A percentile compares a stretch with the other conserved stretches of the same genome.
phyloP scores from a whole-genome alignment of 2,113 vertebrate species.

The Sinocyclocheilus rhinocerous region DNA sequence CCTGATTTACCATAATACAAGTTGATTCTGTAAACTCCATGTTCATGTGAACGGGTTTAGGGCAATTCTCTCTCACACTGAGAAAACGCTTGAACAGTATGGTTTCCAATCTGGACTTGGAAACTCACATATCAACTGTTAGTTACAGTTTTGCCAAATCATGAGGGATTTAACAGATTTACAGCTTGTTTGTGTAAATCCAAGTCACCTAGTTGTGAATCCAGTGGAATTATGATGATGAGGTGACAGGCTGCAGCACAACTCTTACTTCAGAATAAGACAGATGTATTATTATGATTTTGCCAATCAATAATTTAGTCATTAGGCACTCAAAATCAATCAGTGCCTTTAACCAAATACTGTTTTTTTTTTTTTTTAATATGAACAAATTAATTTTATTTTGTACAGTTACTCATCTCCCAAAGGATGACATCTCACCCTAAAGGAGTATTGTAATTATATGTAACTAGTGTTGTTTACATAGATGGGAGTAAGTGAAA shows the following conservation, averaged over 20 bases:
- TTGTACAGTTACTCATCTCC: background rate
- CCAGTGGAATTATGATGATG: background rate
- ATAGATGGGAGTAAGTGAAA: background rate
- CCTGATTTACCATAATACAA: slow-evolving; percentile 52
- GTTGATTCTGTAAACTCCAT: background rate
- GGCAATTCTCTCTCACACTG: background rate
- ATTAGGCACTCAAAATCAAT: background rate
- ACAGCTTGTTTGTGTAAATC: background rate
- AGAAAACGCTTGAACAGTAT: background rate
- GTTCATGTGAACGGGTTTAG: background rate
- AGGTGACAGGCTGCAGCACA: too few relatives aligned
- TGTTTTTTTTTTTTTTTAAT: background rate
- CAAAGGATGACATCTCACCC: background rate
- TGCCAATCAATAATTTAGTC: background rate
- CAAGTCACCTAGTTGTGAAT: background rate
- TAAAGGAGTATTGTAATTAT: background rate
- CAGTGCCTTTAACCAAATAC: background rate
- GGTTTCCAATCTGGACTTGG: background rate
- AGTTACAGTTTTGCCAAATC: background rate
- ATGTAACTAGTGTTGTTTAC: background rate
- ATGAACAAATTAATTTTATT: background rate
- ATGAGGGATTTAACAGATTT: background rate
- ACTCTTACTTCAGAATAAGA: too few relatives aligned
- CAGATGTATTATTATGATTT: background rate
- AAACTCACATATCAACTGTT: background rate